These are phyloP conservation scores for Helicoverpa assulta DNA, from an alignment of 2,888 invertebrate genomes.

Conservation along the genomic window DNA sequence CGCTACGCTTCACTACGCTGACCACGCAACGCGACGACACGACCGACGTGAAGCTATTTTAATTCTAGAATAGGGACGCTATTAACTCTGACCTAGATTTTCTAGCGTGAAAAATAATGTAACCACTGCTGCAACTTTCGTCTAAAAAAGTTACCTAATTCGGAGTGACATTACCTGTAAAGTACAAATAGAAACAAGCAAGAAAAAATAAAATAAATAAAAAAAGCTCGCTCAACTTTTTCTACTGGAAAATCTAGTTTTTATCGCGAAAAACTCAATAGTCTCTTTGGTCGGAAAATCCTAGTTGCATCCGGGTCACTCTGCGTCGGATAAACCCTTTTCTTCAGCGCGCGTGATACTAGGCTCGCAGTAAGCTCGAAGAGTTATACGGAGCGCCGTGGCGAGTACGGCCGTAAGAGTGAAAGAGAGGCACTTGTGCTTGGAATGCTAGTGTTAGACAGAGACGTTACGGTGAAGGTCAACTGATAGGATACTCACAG, in stretches of 20 bases:
- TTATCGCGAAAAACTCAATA: slow-evolving; percentile 79
- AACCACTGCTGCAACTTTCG: slow-evolving; percentile 31
- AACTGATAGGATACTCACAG: slow-evolving; percentile 83
- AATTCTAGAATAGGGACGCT: slow-evolving; percentile 80
- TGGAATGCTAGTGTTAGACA: slow-evolving; percentile 83
- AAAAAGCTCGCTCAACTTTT: slow-evolving; percentile 13
- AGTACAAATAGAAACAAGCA: not conserved
- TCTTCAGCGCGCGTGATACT: slow-evolving; percentile 90
- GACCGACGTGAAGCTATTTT: slow-evolving; percentile 69
- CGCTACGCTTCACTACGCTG: slow-evolving; percentile 79
- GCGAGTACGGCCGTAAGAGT: slow-evolving; percentile 69
- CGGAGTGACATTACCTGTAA: slow-evolving; percentile 10
- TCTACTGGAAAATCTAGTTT: slow-evolving; percentile 51
- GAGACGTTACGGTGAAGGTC: slow-evolving; percentile 85
- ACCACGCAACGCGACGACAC: slow-evolving; percentile 68
- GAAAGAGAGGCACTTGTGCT: slow-evolving; percentile 78
- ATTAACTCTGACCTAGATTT: slow-evolving; percentile 82
- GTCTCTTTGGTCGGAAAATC: slow-evolving; percentile 83
- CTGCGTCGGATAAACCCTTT: slow-evolving; percentile 90
- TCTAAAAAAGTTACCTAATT: slow-evolving; percentile 12
- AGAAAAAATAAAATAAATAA: not conserved
- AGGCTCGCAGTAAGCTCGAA: slow-evolving; percentile 81
- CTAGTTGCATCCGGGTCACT: slow-evolving; percentile 84
- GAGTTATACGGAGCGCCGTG: slow-evolving; percentile 76
- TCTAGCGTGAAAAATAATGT: slow-evolving; percentile 68